Evolutionary conservation across 2,797 vertebrate genomes (phyloP), one percentile per base, ranked within the genome.

Genomic region (Eulemur rubriventer): DNA sequence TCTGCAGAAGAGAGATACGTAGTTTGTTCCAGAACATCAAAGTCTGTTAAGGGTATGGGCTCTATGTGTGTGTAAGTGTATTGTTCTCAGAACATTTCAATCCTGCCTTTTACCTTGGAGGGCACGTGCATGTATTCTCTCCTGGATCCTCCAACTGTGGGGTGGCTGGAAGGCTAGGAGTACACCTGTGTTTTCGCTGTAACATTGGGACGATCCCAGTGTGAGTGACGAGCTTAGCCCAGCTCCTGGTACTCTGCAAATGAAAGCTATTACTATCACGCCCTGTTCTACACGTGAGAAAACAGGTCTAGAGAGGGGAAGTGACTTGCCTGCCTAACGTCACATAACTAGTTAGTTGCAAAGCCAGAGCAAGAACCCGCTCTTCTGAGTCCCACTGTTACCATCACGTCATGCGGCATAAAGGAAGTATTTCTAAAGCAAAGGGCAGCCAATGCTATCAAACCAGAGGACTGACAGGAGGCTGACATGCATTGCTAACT

Each of bases 291-390:
- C 33, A 82, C n/a, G 50, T 73, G 80, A 79, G 52, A 63, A 88
- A 89, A 92, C 75, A 57, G 52, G 43, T 26, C 43, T 35, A 85
- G 67, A 65, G 22, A 61, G 7, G 70, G n/a, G 28, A 84, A 78
- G 38, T 59, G 86, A 88, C 82, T 86, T 91, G n/a, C 22, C 38
- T 91, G n/a, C 22, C 38, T 55, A 46, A 69, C 8, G 50, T 46
- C 33, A 63, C 7, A 2, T 35, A 52, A 35, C 57, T 17, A 82
- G 33, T 75, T 52, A 70, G 38, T 4, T 50, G 67, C 28, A 76
- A 65, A 91, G 76, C 55, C 65, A 61, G 70, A 84, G 81, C 28
- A 13, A 94, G 80, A 83, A 63, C 14, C 33, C 67, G 46, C 17
- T 55, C 67, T 69, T 78, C 6, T 9, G 85, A 83, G 65, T 70